Percentiles rank a stretch among this genome's conserved stretches.
Conservation (phyloP, 2,888 invertebrate species). For the Lymantria dispar region DNA sequence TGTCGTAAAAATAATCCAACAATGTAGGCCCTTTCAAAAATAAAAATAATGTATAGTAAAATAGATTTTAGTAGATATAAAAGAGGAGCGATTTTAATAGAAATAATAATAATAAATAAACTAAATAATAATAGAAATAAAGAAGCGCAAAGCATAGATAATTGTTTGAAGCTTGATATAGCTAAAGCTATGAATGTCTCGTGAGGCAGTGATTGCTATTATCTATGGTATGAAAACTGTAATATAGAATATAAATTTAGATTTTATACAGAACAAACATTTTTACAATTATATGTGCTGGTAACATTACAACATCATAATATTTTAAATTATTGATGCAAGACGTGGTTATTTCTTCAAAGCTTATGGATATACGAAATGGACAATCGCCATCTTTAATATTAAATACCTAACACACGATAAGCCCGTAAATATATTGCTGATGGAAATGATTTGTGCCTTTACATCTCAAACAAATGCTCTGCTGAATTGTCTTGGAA, state of each 20-base stretch:
- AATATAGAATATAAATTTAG: conserved; percentile 17
- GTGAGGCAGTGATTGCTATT: conserved; percentile 81
- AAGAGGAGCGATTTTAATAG: conserved; percentile 58
- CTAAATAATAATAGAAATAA: conserved; percentile 61
- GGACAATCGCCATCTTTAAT: conserved; percentile 3
- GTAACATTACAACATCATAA: conserved; percentile 23
- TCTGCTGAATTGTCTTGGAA: too few species aligned
- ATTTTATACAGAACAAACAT: conserved; percentile 29
- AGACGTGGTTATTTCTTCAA: conserved; percentile 14
- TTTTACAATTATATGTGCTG: conserved; percentile 30
- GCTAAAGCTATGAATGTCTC: conserved; percentile 81
- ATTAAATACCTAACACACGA: too few species aligned
- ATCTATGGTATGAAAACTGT: conserved; percentile 56
- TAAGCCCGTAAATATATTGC: too few species aligned
- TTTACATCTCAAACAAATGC: too few species aligned
- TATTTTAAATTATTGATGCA: conserved; percentile 10
- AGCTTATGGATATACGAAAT: conserved; percentile 23
- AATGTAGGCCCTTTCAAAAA: conserved; percentile 36
- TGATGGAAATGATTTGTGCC: too few species aligned
- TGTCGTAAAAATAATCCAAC: conserved; percentile 41
- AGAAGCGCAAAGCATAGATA: conserved; percentile 77
- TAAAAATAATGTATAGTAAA: conserved; percentile 38
- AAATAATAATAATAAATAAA: conserved; percentile 54
- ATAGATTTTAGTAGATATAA: conserved; percentile 48
- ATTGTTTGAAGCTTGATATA: conserved; percentile 67